phyloP scores from a whole-genome alignment of 2,888 invertebrate species.

The Alentia gelatinosa region DNA sequence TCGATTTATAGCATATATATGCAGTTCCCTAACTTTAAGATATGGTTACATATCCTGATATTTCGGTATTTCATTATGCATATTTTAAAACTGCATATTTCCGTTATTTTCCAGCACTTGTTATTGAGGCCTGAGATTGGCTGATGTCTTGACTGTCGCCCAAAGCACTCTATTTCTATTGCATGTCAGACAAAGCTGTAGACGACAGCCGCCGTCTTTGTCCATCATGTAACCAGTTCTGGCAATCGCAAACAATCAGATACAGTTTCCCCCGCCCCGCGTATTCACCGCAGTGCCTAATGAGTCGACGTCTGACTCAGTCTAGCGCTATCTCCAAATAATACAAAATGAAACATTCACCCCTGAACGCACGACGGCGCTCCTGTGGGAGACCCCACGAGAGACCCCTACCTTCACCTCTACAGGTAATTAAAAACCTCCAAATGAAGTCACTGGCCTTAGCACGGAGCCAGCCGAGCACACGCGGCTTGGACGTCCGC shows the following conservation, averaged over 20 bases:
- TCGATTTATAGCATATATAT: too few species aligned
- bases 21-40: too few species aligned
- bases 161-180: background rate
- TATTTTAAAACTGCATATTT: too few species aligned
- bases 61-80: too few species aligned
- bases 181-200: constrained; percentile 10
- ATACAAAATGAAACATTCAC: background rate
- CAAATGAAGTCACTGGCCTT: background rate
- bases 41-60: too few species aligned
- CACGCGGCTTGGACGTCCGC: background rate
- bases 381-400: background rate
- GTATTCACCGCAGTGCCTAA: background rate
- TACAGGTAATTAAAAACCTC: background rate
- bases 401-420: background rate
- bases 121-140: too few species aligned
- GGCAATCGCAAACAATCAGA: background rate
- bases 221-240: background rate
- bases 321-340: background rate
- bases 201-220: background rate
- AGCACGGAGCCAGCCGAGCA: background rate
- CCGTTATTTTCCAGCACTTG: too few species aligned
- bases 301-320: background rate
- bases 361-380: too few species aligned
- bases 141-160: background rate
- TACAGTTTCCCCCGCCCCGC: background rate